phyloP scores from a whole-genome alignment of 2,113 vertebrate genomes.

The Propithecus coquereli region DNA sequence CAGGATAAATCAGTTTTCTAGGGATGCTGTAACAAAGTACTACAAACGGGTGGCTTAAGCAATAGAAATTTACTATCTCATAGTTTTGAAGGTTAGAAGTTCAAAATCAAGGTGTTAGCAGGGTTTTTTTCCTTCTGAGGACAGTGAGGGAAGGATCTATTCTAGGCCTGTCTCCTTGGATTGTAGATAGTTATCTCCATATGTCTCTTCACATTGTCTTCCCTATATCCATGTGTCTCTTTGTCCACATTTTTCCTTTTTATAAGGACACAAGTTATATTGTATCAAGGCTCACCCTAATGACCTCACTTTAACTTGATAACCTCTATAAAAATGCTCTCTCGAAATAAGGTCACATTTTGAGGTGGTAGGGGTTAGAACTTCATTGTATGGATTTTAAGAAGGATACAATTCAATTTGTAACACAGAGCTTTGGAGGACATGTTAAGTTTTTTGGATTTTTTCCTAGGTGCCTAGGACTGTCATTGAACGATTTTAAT shows the following conservation, averaged over 20 bases:
- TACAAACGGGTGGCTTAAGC: not conserved
- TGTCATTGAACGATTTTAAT: not conserved
- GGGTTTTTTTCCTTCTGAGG: not conserved
- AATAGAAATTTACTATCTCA: not conserved
- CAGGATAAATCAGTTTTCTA: not conserved
- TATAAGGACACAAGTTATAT: not conserved
- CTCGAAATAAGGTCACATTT: not conserved
- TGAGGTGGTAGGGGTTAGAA: not conserved
- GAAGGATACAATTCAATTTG: not conserved
- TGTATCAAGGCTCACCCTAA: not conserved
- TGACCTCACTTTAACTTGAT: not conserved
- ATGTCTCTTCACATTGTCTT: not conserved
- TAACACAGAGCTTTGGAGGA: not conserved
- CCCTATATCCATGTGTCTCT: not conserved
- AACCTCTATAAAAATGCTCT: not conserved
- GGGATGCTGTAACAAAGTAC: not conserved
- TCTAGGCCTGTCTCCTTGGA: not conserved
- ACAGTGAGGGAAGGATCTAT: not conserved
- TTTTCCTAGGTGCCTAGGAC: not conserved
- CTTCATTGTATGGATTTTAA: not conserved
- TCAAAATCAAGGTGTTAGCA: not conserved
- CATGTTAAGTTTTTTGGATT: not conserved
- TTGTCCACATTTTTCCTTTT: not conserved
- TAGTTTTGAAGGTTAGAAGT: not conserved
- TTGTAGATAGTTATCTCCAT: not conserved